Base-by-base conservation (phyloP, 2,888 invertebrate genomes). In the Philereme vetulata region DNA sequence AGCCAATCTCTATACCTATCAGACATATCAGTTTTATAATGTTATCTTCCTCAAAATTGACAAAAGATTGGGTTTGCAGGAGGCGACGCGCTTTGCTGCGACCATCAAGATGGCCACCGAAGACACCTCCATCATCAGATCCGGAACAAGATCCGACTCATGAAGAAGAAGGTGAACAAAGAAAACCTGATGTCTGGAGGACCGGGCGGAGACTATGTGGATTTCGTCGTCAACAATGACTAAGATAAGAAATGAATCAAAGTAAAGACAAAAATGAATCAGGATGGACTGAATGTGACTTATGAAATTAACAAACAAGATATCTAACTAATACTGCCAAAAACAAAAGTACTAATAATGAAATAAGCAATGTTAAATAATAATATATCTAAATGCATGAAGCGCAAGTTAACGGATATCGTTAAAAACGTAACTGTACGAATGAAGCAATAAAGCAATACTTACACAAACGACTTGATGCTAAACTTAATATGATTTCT, bases 201-300 rank as follows among this genome's bases (percentile, higher is more conserved):
- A 0, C 79, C 83, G 4, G 72, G 75, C 0, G 88, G 82, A 52
- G 91, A 92, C 59, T 92, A 92, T 42, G 85, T 78, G 0, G 91
- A 92, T 61, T 92, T 92, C 44, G 70, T 92, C 3, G 91, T 92
- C 8, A 92, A 92, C 60, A 92, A 91, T 67, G 91, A 92, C 66
- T 80, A 87, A 7, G 65, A 58, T 21, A 21, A 21, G 21, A 21
- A 21, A 53, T 5, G 42, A 38, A 11, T 43, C 11, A 47, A 8
- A 21, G n/a, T 40, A 49, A 36, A 48, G 11, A 44, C 38, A 21
- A 49, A 21, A 51, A 8, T 34, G 40, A 7, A 43, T 21, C 21
- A 21, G 21, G 21, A 21, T 10, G 5, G 43, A 21, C 21, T 21
- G 40, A 38, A 11, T 45, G 40, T 49, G 32, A 43, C 35, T 4